Evolutionary conservation across 1,140 invertebrate species (phyloP), one percentile per base, ranked within the genome.

Genomic region (Pseudachorutes palmiensis): DNA sequence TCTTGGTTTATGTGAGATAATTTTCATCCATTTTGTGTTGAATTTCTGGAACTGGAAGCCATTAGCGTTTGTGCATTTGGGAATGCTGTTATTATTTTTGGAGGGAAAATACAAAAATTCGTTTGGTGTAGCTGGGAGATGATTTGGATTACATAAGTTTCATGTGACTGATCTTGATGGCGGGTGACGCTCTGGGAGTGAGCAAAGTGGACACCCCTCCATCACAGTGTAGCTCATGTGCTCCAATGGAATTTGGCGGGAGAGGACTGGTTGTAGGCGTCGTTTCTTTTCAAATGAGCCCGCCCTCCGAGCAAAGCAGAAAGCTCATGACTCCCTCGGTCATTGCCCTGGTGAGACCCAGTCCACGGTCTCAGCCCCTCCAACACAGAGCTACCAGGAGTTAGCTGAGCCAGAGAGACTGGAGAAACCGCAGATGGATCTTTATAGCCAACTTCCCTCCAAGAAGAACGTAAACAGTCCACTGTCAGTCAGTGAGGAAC

Each of bases 311-410:
- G 14, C 16, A 22, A 2, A 22, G 19, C 19, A 36, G 24, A 62
- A 36, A 62, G 61, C 5, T 28, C n/a, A 55, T 61, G 67, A 58
- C 45, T 72, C 69, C 65, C 68, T 65, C 71, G 71, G 71, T 72
- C 71, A 72, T 72, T 72, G 71, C 65, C 71, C 71, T 68, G 62
- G 41, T 67, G 64, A 67, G 60, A 61, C 51, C 51, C 49, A 69
- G 64, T 63, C 12, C 33, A 16, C 5, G 58, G 32, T 51, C 48
- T 45, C 9, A 22, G 51, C 9, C 51, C 9, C 36, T 45, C 36
- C 36, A 45, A 19, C 36, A 45, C 36, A 45, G 19, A 45, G 36
- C 36, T 45, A 19, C 36, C 36, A 9, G 36, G n/a, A n/a, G n/a
- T n/a, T n/a, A n/a, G n/a, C n/a, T n/a, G n/a, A n/a, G n/a, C n/a